Percentiles rank a stretch among this genome's conserved stretches.
phyloP scores from a whole-genome alignment of 2,888 invertebrate species.

The Itoplectis maculator region DNA sequence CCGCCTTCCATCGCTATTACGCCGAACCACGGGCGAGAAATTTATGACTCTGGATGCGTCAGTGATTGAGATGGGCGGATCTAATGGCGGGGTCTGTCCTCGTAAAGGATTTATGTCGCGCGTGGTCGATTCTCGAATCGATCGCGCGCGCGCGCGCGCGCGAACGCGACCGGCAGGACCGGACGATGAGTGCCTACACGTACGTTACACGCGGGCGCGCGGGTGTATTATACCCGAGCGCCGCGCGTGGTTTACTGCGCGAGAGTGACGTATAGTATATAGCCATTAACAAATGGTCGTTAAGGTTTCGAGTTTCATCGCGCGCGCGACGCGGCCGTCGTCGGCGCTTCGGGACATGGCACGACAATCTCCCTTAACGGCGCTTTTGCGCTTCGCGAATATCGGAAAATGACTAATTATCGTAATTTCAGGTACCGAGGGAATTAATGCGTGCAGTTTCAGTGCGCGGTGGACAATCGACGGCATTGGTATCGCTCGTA shows the following conservation, averaged over 20 bases:
- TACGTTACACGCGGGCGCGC: not conserved
- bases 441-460: too few relatives aligned
- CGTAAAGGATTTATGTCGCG: constrained; percentile 66
- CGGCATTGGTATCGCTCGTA: too few relatives aligned
- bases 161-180: constrained; percentile 20
- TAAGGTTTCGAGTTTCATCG: not conserved
- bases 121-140: constrained; percentile 50
- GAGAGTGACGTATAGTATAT: constrained; percentile 2
- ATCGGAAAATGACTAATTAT: not conserved
- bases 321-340: not conserved
- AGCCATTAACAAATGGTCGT: not conserved
- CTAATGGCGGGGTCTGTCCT: constrained; percentile 78
- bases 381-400: not conserved
- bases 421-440: too few relatives aligned
- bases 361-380: not conserved
- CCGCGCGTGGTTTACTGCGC: not conserved
- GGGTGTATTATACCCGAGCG: not conserved
- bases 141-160: constrained; percentile 51
- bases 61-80: constrained; percentile 81
- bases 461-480: too few relatives aligned
- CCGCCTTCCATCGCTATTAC: constrained; percentile 55
- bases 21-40: constrained; percentile 75
- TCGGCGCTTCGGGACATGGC: not conserved
- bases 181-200: constrained; percentile 39
- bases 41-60: constrained; percentile 78